phyloP scores from a whole-genome alignment of 2,888 invertebrate genomes.

The Drosophila birchii region DNA sequence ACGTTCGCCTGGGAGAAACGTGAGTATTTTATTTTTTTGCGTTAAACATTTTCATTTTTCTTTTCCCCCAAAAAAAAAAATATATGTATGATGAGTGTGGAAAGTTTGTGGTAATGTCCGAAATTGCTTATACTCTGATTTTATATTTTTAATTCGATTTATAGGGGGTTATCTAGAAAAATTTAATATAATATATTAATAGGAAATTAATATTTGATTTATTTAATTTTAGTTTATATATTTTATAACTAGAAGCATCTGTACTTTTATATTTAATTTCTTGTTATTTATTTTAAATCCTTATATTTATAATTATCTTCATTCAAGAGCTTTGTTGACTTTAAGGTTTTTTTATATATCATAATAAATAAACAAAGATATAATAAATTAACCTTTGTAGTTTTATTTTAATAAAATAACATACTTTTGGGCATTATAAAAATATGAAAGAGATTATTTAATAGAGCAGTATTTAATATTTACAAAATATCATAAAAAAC shows the following conservation, averaged over 20 bases:
- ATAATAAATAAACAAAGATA: neutral
- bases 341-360: neutral
- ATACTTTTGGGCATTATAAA: neutral
- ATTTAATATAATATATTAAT: neutral
- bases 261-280: neutral
- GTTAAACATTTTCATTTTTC: slow-evolving; percentile 77
- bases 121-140: slow-evolving; percentile 20
- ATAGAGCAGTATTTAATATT: neutral
- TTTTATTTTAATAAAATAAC: too few species aligned
- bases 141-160: neutral
- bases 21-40: slow-evolving; percentile 82
- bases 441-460: too few species aligned
- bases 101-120: neutral
- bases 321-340: neutral
- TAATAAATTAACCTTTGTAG: neutral
- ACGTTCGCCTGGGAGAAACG: slow-evolving; percentile 80
- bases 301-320: neutral
- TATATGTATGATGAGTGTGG: slow-evolving; percentile 9
- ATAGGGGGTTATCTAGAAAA: accelerated
- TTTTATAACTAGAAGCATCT: too few species aligned
- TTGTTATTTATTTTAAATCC: neutral
- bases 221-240: too few species aligned
- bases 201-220: neutral
- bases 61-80: slow-evolving; percentile 49
- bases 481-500: neutral